Base-by-base conservation (phyloP, 1,140 invertebrate genomes). In the Zaprionus lachaisei region DNA sequence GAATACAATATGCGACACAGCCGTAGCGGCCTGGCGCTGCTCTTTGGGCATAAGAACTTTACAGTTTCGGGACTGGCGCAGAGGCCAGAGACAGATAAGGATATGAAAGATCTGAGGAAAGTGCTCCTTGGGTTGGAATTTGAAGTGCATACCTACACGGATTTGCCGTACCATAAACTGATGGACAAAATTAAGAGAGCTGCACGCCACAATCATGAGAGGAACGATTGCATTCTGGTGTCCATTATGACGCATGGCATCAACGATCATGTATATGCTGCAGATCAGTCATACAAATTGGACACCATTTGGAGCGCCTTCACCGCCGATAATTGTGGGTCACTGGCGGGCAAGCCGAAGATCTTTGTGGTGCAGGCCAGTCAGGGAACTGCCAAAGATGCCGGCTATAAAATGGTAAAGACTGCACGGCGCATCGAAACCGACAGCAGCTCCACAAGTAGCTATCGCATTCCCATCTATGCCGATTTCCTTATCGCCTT, bases 401-500 rank as follows among this genome's bases (percentile, higher is more conserved):
- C 93, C 51, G 97, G 96, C n/a, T 93, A 95, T n/a, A 94, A 93
- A 22, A 90, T 96, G 1, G 31, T 11, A 1, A 84, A 92, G 4
- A 57, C 20, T 6, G 1, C 57, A 12, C 6, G 31, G 1, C 41
- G 38, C 11, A 79, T 38, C 12, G 95, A 97, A 93, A 96, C 95
- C 5, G 96, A 97, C 94, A 95, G 96, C 17, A 91, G 93, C 75
- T 93, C 94, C 28, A 93, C 94, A 2, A 71, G 77, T 5, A 93
- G 92, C 11, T 97, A 97, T 83, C 96, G 95, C 83, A 98, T 99
- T 91, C 98, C 98, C 7, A 94, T 95, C 49, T 96, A 98, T 93
- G 98, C 98, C 22, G 98, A 99, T 93, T 98, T 99, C 92, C 93
- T 99, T 14, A 96, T 99, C 82, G 97, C 96, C 12, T 99, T 97